These are phyloP conservation scores for Acridotheres tristis DNA, from an alignment of 2,797 vertebrate species.

Conservation along the genomic window DNA sequence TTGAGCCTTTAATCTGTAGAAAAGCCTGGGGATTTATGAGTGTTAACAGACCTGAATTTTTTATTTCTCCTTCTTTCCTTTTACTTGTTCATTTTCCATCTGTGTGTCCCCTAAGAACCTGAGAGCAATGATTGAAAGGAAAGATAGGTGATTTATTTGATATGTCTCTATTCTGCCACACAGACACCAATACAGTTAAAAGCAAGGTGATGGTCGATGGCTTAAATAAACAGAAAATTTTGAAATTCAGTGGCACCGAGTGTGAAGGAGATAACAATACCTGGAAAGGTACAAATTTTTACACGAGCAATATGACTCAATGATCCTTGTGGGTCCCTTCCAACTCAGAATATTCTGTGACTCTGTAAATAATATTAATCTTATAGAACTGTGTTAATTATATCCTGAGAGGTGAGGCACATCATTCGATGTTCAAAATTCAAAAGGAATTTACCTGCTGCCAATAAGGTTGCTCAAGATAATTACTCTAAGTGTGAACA, in stretches of 20 bases:
- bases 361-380: not conserved
- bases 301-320: not conserved
- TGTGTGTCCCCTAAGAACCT: constrained; percentile 33
- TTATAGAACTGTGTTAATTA: not conserved
- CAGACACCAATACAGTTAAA: not conserved
- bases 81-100: constrained; percentile 49
- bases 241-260: not conserved
- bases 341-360: not conserved
- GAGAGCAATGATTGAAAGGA: constrained; percentile 28
- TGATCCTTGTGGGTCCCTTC: not conserved
- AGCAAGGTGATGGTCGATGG: constrained; percentile 13
- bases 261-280: not conserved
- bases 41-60: constrained; percentile 62
- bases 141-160: constrained; percentile 47
- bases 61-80: constrained; percentile 44
- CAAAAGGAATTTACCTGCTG: not conserved
- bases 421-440: not conserved
- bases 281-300: not conserved
- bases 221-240: not conserved
- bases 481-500: not conserved
- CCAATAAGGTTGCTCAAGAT: not conserved
- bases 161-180: constrained; percentile 36
- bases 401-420: not conserved
- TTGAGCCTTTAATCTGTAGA: constrained; percentile 69
- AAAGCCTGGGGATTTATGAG: constrained; percentile 64